A percentile compares a stretch with the other conserved stretches of the same genome.
phyloP scores from a whole-genome alignment of 2,113 vertebrate species.

The Labeo catla region DNA sequence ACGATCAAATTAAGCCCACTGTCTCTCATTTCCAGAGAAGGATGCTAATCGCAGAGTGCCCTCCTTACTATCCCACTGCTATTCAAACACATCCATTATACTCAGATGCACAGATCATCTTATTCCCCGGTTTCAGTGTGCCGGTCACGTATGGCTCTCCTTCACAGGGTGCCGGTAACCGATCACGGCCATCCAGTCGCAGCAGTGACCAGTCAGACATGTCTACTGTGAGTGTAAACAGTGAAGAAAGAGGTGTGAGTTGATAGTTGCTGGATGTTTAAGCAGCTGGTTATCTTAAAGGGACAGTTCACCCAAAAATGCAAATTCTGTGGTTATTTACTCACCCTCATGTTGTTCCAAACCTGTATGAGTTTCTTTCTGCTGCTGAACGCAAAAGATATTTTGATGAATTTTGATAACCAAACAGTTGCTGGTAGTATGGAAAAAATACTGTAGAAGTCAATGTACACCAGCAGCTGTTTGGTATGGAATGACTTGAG shows the following conservation, averaged over 20 bases:
- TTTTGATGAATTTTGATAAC: not conserved
- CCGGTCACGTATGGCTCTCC: constrained; percentile 28
- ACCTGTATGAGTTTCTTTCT: not conserved
- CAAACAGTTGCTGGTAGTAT: not conserved
- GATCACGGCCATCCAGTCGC: constrained; percentile 61
- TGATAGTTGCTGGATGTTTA: constrained; percentile 31
- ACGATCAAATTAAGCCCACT: constrained; percentile 12
- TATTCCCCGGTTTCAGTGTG: constrained; percentile 27
- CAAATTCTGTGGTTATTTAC: not conserved
- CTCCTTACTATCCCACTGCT: constrained; percentile 37
- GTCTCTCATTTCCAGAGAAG: not conserved
- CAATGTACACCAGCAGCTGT: not conserved
- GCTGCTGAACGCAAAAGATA: not conserved
- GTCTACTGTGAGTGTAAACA: constrained; percentile 58
- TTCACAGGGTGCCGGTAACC: not conserved
- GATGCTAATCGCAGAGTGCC: constrained; percentile 31
- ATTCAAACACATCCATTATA: constrained; percentile 37
- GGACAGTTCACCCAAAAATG: not conserved
- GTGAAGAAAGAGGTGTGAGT: constrained; percentile 60
- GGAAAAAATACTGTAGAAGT: not conserved
- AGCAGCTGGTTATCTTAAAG: not conserved
- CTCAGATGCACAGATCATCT: constrained; percentile 14
- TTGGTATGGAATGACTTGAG: not conserved
- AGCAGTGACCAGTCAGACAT: constrained; percentile 59
- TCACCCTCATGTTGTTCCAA: not conserved